These are phyloP conservation scores for Hyaena hyaena DNA, from an alignment of 2,113 vertebrate species.

Conservation along the genomic window DNA sequence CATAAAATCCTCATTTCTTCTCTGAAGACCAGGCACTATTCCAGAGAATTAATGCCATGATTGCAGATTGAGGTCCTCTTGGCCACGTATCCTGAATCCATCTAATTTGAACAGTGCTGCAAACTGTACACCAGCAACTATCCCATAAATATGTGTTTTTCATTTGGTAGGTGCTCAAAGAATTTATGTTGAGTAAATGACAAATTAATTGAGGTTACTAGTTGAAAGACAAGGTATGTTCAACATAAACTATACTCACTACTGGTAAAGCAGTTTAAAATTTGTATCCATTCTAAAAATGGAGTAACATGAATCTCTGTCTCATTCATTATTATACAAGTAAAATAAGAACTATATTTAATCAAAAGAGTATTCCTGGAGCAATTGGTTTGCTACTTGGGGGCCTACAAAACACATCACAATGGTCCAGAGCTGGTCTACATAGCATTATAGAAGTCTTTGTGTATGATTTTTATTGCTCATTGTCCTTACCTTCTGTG, in stretches of 20 bases:
- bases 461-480: constrained; percentile 82
- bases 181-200: not conserved
- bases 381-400: constrained; percentile 59
- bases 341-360: constrained; percentile 26
- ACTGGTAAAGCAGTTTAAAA: not conserved
- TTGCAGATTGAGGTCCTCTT: not conserved
- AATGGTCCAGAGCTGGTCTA: constrained; percentile 57
- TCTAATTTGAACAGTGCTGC: not conserved
- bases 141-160: not conserved
- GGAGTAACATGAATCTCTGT: not conserved
- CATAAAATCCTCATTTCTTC: constrained; percentile 17
- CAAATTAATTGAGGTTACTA: not conserved
- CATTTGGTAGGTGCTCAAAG: not conserved
- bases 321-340: constrained; percentile 70
- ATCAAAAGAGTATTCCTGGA: constrained; percentile 57
- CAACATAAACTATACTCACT: not conserved
- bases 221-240: not conserved
- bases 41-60: not conserved
- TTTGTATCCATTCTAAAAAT: not conserved
- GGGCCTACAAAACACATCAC: constrained; percentile 52
- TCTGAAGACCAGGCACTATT: not conserved
- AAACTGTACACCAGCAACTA: not conserved
- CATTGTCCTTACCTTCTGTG: constrained; percentile 80
- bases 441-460: constrained; percentile 71
- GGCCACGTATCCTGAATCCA: not conserved